Evolutionary conservation across 2,797 vertebrate genomes (phyloP), one percentile per base, ranked within the genome.

Genomic region (Euthynnus affinis): DNA sequence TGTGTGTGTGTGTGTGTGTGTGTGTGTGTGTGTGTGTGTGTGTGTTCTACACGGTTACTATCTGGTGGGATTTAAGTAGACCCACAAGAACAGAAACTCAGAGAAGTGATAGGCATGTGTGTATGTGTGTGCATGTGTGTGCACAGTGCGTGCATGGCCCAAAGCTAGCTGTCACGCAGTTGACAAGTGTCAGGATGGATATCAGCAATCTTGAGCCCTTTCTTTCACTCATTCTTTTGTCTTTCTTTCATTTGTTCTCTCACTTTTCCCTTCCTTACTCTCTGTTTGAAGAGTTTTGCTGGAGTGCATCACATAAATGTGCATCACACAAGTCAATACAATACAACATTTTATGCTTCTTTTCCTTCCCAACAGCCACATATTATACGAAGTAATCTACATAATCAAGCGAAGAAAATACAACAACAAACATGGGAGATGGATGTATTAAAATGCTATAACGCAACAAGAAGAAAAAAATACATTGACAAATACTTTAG

Each of bases 121-220:
- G 49, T 57, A n/a, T 23, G 29, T 29, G 59, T 25, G 52, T 23
- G 13, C 2, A 20, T 56, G 69, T 42, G 64, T 74, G 73, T 74
- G 75, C 52, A 61, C 58, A n/a, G 60, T 56, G 71, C 52, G 73
- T 53, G 29, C 58, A 71, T 68, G 80, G 78, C 83, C 85, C 65
- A 74, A 55, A 90, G 86, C 83, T 68, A 68, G 71, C 74, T 91
- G 90, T 90, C 89, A 86, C 76, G 70, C 74, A 84, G 82, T 76
- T 87, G 88, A 90, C 17, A 48, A 86, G 76, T 88, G 89, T 90
- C 87, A 83, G 74, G 81, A 89, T 84, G 53, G 78, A 91, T 90
- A 86, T 83, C 75, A 85, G 59, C 40, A n/a, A 91, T 87, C 79
- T 75, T 81, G 73, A 88, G 86, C 83, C 80, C 22, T 80, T 44